Evolutionary conservation across 2,888 invertebrate genomes (phyloP), one percentile per base, ranked within the genome.

Genomic region (Oxycera nigricornis): DNA sequence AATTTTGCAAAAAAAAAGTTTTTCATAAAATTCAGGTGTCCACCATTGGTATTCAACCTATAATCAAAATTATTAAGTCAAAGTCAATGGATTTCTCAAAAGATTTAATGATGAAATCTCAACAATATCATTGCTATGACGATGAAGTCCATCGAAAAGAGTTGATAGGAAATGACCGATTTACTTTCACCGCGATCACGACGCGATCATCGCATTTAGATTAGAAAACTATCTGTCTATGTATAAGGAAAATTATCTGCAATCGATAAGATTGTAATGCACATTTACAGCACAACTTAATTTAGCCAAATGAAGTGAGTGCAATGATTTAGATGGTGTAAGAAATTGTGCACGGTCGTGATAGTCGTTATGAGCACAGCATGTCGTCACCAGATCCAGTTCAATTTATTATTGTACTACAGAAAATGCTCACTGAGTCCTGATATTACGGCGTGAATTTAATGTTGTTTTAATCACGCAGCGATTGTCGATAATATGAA

Each of bases 121-220:
- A 61, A 61, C 61, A 30, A 61, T 31, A 31, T 31, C 31, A 61
- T 61, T 30, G 31, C 61, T 61, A 31, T 61, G 30, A 31, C n/a
- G 14, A 31, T 17, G 31, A 26, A n/a, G 2, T 11, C 17, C 6
- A n/a, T 31, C 35, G n/a, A n/a, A 61, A 20, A 14, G 17, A 11
- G 28, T 30, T n/a, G 17, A 9, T 61, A 7, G 9, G 31, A 61
- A 61, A 11, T 22, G 61, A 28, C 26, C 61, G 31, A 61, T 61
- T 61, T 31, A 31, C 61, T 61, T 61, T 61, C 61, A 61, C 61
- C 61, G 9, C 31, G 61, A 31, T 28, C 61, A 61, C 20, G n/a
- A 61, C n/a, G 31, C 31, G 61, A 61, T 61, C 61, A 61, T 61
- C 61, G 31, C 61, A 30, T 61, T 61, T n/a, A 31, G 61, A 61